Evolutionary conservation across 2,113 vertebrate species (phyloP), one percentile per base, ranked within the genome.

Genomic region (Cyprinodon brontotheroides): DNA sequence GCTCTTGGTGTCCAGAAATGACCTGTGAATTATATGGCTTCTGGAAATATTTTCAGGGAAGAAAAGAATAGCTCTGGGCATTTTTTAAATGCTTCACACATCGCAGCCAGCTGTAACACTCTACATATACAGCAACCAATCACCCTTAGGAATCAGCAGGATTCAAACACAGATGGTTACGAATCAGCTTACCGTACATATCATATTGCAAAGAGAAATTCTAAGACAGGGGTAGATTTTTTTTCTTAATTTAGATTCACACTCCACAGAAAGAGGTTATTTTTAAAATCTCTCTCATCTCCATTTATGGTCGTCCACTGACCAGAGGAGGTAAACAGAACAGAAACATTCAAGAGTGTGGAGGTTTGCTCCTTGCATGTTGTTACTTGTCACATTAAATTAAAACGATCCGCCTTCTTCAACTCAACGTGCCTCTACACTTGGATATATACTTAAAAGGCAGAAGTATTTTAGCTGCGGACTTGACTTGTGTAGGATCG

Each of bases 391-490:
- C 84, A 87, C 39, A 74, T 87, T 80, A 66, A 87, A 73, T 84
- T 61, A 68, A 70, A 88, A 62, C 64, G 68, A 88, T 86, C 22
- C 81, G 65, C 74, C 74, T 79, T 67, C 13, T 82, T 70, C 14
- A 45, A 60, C 65, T 77, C 48, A 74, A 43, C 78, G 76, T 43
- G 77, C 82, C 57, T 68, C 77, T 29, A 48, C 74, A 75, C 74
- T 62, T 74, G 67, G 41, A 66, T 66, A 83, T 71, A 88, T 82
- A 81, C 90, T 86, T 89, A 89, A 84, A 90, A 87, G 88, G 89
- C 70, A 89, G 65, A 89, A 89, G 40, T 80, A 87, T 89, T 85
- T 38, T 53, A 77, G 69, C 62, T 41, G 10, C 66, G 64, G 50
- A 77, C 70, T 83, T 68, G 69, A 37, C 68, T 13, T 60, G 66